Percentiles rank a stretch among this genome's conserved stretches.
These are phyloP conservation scores for Oryzias curvinotus DNA, from an alignment of 2,113 vertebrate genomes.

Conservation along the genomic window DNA sequence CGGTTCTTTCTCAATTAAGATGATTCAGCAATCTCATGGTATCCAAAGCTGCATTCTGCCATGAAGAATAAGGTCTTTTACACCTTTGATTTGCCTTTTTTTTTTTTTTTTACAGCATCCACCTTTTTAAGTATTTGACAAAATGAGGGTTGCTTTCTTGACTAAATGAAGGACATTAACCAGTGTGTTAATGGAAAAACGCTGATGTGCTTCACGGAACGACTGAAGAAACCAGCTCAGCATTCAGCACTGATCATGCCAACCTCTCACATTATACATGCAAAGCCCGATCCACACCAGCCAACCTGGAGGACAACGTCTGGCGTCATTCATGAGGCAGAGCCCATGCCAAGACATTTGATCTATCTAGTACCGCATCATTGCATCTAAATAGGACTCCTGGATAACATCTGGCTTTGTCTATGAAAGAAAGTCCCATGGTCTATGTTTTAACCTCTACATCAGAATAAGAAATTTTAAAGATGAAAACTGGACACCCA, in stretches of 20 bases:
- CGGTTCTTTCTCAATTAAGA: slow-evolving; percentile 1
- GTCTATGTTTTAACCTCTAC: neutral
- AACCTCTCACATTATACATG: slow-evolving; percentile 12
- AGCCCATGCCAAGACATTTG: slow-evolving; percentile 37
- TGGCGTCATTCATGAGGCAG: slow-evolving; percentile 16
- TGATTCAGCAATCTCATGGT: slow-evolving; percentile 40
- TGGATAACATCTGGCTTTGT: slow-evolving; percentile 17
- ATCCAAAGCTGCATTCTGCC: slow-evolving; percentile 30
- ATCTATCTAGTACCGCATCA: slow-evolving; percentile 37
- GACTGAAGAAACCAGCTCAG: neutral
- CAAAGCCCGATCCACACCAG: slow-evolving; percentile 7
- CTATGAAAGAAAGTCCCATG: slow-evolving; percentile 20
- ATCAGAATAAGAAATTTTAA: neutral
- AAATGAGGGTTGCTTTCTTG: slow-evolving; percentile 11
- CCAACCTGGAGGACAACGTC: slow-evolving; percentile 20
- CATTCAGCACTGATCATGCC: slow-evolving; percentile 7
- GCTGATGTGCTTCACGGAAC: too few relatives aligned
- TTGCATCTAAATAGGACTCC: slow-evolving; percentile 16
- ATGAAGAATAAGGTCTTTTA: slow-evolving; percentile 40
- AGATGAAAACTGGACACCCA: slow-evolving; percentile 10
- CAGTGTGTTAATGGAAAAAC: too few relatives aligned
- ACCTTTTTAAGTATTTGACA: slow-evolving; percentile 15
- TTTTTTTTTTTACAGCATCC: slow-evolving; percentile 14
- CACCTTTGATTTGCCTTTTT: slow-evolving; percentile 9
- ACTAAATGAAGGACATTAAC: slow-evolving; percentile 7